Percentiles rank a stretch among this genome's conserved stretches.
Evolutionary conservation across 2,797 vertebrate genomes (phyloP).

Genomic region (Esox masquinongy): DNA sequence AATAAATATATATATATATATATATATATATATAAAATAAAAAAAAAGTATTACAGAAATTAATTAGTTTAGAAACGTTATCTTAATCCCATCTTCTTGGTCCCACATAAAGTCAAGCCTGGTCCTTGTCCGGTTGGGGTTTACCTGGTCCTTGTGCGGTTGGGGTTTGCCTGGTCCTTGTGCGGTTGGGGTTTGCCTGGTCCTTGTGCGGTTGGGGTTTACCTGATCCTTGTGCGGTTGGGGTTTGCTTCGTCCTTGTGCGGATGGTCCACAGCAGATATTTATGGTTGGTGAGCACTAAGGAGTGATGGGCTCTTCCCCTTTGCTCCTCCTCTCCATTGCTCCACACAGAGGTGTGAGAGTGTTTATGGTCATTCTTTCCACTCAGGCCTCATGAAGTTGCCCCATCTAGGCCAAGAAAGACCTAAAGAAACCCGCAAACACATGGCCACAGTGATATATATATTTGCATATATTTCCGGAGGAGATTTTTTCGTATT

Average conservation of each 20-base stretch:
- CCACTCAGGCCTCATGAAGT: too few relatives aligned
- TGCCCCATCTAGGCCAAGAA: background rate
- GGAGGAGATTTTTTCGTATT: background rate
- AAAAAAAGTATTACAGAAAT: too few relatives aligned
- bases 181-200: too few relatives aligned
- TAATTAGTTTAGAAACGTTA: too few relatives aligned
- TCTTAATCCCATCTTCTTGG: too few relatives aligned
- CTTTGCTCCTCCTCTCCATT: slow-evolving; percentile 6
- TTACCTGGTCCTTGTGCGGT: too few relatives aligned
- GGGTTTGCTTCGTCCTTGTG: slow-evolving; percentile 62
- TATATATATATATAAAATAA: too few relatives aligned
- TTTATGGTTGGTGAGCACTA: slow-evolving; percentile 71
- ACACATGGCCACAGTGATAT: too few relatives aligned
- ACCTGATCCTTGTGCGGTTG: slow-evolving; percentile 13
- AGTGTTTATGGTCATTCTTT: background rate
- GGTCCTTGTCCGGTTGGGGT: too few relatives aligned
- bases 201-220: background rate
- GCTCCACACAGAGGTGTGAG: slow-evolving; percentile 2
- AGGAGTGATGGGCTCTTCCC: slow-evolving; percentile 39
- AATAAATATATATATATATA: background rate
- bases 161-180: too few relatives aligned
- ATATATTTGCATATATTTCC: too few relatives aligned
- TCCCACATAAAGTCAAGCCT: background rate
- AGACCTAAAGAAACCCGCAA: background rate
- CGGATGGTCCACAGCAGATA: slow-evolving; percentile 42